Base-by-base conservation (phyloP, 1,140 invertebrate genomes). In the Caenorhabditis tropicalis region DNA sequence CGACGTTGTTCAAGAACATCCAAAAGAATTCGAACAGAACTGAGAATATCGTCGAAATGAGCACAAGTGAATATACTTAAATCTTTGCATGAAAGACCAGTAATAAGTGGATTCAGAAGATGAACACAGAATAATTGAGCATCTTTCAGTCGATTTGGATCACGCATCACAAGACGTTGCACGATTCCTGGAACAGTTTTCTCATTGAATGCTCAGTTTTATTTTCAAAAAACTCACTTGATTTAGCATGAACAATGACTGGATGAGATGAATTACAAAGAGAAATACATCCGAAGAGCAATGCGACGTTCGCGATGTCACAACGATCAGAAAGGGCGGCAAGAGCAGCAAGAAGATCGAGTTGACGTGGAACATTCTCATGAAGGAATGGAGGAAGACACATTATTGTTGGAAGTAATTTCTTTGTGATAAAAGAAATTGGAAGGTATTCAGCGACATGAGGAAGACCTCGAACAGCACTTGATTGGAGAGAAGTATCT, bases 31-130 rank as follows among this genome's bases (percentile, higher is more conserved):
- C 89, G 65, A 16, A 90, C 82, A n/a, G 84, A 86, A 21, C 87
- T 88, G 74, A 88, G 86, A 10, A 90, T 87, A 80, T 91, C 89
- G 81, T 90, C 90, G 83, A 90, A 90, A 81, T 90, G 89, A 27
- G 89, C 88, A 46, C 90, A 65, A 7, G 29, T 84, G 83, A 43
- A 84, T n/a, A 16, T 56, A 24, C 36, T 80, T 31, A 84, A 43
- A 74, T 84, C 83, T 21, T 81, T 80, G 19, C 48, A 46, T 4
- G 83, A 31, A 5, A 84, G 43, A 7, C 83, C 83, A n/a, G 36
- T 48, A 15, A 90, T 85, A 7, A 90, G 81, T 21, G 89, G 89
- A 85, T 87, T 90, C 21, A 90, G 82, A 31, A 90, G 82, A 79
- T 90, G 89, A 46, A 88, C 65, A 24, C 89, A 84, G 10, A 90